Conservation (phyloP, 2,888 invertebrate genomes). For the Junonia oenone region DNA sequence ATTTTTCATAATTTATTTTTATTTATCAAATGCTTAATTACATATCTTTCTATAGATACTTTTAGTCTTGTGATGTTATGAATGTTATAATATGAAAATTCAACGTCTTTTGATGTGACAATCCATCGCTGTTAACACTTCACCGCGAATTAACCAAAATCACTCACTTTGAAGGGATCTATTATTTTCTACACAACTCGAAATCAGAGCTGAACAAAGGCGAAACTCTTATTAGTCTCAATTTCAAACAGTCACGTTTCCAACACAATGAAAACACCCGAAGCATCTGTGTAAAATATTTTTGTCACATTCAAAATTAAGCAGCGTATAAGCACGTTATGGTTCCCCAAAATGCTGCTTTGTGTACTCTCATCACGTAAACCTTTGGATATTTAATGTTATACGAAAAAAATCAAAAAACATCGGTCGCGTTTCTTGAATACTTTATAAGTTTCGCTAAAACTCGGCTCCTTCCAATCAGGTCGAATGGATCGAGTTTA, state of each 20-base stretch:
- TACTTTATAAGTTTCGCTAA: constrained; percentile 11
- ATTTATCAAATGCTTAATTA: too few species aligned
- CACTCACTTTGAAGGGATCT: not conserved
- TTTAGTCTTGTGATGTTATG: too few species aligned
- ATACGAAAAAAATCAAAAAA: constrained; percentile 17
- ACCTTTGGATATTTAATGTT: constrained; percentile 21
- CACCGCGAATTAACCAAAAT: not conserved
- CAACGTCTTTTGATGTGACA: too few species aligned
- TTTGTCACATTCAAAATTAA: not conserved
- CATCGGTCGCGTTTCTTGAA: constrained; percentile 12
- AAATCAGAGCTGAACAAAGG: not conserved
- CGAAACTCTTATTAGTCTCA: not conserved
- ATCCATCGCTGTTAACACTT: too few species aligned
- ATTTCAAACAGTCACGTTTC: not conserved
- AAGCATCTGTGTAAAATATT: not conserved
- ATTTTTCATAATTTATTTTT: too few species aligned
- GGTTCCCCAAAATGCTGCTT: not conserved
- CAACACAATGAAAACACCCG: not conserved
- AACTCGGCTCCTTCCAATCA: not conserved
- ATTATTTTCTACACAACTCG: not conserved
- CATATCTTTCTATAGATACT: too few species aligned
- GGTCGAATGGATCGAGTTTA: not conserved
- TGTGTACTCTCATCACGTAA: constrained; percentile 19
- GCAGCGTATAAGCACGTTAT: not conserved
- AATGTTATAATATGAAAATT: too few species aligned